These are phyloP conservation scores for Callopanchax toddi DNA, from an alignment of 2,113 vertebrate species.

Conservation along the genomic window DNA sequence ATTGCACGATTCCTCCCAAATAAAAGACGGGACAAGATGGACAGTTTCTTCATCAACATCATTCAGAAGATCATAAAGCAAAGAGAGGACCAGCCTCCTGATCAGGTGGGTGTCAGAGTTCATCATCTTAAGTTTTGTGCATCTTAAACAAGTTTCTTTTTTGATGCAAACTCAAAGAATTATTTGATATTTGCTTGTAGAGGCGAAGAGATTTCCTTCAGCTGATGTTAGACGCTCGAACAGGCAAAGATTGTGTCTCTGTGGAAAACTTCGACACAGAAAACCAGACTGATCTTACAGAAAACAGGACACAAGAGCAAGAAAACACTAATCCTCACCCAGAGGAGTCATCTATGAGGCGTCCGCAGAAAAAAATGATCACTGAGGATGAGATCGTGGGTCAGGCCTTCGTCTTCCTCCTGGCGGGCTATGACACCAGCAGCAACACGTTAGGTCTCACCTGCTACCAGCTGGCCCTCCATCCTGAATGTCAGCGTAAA, in stretches of 20 bases:
- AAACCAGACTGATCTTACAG: slow-evolving; percentile 43
- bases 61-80: slow-evolving; percentile 85
- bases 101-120: too few species aligned
- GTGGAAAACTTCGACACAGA: slow-evolving; percentile 73
- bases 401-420: slow-evolving; percentile 90
- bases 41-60: slow-evolving; percentile 85
- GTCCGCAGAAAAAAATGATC: slow-evolving; percentile 69
- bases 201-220: slow-evolving; percentile 93
- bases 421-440: slow-evolving; percentile 90
- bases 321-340: slow-evolving; percentile 1
- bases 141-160: too few species aligned
- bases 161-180: too few species aligned
- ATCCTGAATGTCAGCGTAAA: slow-evolving; percentile 84
- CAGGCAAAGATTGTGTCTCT: slow-evolving; percentile 45
- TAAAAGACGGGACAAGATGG: slow-evolving; percentile 85
- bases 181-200: slow-evolving; percentile 68
- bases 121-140: too few species aligned
- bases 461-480: slow-evolving; percentile 92
- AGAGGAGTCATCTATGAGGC: slow-evolving; percentile 11
- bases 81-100: slow-evolving; percentile 85
- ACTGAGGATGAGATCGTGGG: slow-evolving; percentile 90
- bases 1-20: slow-evolving; percentile 79
- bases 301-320: slow-evolving; percentile 7
- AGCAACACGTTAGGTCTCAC: slow-evolving; percentile 87
- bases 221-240: slow-evolving; percentile 85